These are phyloP conservation scores for Diloba caeruleocephala DNA, from an alignment of 2,888 invertebrate species.

Conservation along the genomic window DNA sequence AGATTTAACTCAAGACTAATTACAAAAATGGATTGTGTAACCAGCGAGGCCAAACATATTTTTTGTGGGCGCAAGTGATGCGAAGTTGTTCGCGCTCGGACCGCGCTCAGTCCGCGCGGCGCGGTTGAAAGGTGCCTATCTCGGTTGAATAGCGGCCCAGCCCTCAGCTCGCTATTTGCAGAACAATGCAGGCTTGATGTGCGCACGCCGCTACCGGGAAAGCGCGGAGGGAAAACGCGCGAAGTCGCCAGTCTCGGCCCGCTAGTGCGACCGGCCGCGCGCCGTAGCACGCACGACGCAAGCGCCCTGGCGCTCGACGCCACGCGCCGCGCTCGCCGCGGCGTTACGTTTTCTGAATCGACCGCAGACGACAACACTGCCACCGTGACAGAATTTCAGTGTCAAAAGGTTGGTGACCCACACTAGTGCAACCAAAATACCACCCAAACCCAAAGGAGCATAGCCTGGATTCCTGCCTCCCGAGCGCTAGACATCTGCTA, in stretches of 20 bases:
- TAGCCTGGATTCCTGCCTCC: constrained; percentile 59
- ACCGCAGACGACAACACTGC: constrained; percentile 80
- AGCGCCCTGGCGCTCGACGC: constrained; percentile 86
- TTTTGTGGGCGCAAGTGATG: constrained; percentile 57
- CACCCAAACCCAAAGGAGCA: constrained; percentile 64
- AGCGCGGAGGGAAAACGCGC: constrained; percentile 84
- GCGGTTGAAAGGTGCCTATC: constrained; percentile 56
- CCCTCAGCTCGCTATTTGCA: constrained; percentile 84
- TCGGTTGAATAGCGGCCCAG: constrained; percentile 79
- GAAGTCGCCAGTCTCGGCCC: constrained; percentile 80
- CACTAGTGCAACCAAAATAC: constrained; percentile 71
- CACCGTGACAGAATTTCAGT: constrained; percentile 85
- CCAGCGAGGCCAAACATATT: constrained; percentile 62
- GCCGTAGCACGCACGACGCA: constrained; percentile 77
- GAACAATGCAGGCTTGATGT: constrained; percentile 87
- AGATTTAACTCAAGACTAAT: too few relatives aligned
- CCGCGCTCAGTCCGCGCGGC: constrained; percentile 67
- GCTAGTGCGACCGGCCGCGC: constrained; percentile 85
- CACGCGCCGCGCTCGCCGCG: constrained; percentile 83
- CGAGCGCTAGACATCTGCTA: constrained; percentile 58
- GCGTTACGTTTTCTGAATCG: constrained; percentile 87
- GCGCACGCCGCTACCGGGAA: constrained; percentile 87
- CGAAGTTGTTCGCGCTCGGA: constrained; percentile 65
- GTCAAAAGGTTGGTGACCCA: constrained; percentile 87
- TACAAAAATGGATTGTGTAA: constrained; percentile 72